Base-by-base conservation (phyloP, 2,888 invertebrate genomes). In the Cataglyphis cursor region DNA sequence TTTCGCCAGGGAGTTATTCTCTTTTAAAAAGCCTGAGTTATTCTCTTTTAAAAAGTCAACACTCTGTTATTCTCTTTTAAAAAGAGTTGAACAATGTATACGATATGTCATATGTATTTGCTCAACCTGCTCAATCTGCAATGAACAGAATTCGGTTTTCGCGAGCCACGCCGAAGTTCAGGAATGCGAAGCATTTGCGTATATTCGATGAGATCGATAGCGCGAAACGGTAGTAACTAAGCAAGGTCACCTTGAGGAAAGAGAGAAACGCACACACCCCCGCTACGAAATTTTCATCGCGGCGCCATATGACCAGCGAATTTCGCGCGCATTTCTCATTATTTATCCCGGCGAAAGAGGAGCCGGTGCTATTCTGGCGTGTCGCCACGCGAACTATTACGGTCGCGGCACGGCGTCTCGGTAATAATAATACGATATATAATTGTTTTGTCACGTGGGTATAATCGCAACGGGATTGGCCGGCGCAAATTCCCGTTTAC, bases 351-450 rank as follows among this genome's bases (percentile, higher is more conserved):
- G 5, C 24, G 59, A 76, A 76, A 81, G 41, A 65, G n/a, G 35
- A 64, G 35, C 57, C 72, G 18, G 3, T 70, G 38, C 12, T 2
- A 28, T 85, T 44, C 61, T 88, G 88, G 88, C 89, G 66, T 4
- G 15, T 48, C 9, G 89, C 89, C 89, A 89, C 59, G 28, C 82
- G 68, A 85, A 86, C 89, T 88, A 88, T 89, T 89, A 89, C 87
- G 89, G 88, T 88, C 84, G 64, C 83, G 21, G 21, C 75, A 81
- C 66, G 80, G 31, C 74, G 74, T 38, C 64, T 61, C 74, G 28
- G 10, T 61, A 48, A 81, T 81, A 90, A 90, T 90, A 90, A 90
- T 87, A 89, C 78, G 84, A 87, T 87, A n/a, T 51, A 88, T 51
- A 88, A 85, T 80, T 61, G 54, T 28, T 44, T 44, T 59, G 84